Conservation (phyloP, 2,888 invertebrate species). For the Latrodectus hesperus region DNA sequence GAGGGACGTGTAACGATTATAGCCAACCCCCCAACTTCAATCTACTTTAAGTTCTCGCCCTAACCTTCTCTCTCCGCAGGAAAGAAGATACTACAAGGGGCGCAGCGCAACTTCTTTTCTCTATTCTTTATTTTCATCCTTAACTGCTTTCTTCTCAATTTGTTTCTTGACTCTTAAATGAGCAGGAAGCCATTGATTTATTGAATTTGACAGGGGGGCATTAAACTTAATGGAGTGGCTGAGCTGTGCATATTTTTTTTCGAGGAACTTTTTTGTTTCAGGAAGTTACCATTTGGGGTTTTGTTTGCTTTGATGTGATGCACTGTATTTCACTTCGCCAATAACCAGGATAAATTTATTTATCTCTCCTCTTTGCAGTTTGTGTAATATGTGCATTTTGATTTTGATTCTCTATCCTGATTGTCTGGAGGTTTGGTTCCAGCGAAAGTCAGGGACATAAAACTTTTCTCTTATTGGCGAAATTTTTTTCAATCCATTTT, state of each 20-base stretch:
- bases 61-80: background rate
- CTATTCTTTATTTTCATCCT: background rate
- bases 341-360: constrained; percentile 34
- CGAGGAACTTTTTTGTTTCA: too few species aligned
- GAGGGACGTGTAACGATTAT: constrained; percentile 66
- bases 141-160: constrained; percentile 44
- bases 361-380: constrained; percentile 3
- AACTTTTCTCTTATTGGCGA: too few species aligned
- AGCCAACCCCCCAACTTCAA: constrained; percentile 18
- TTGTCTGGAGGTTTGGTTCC: constrained; percentile 47
- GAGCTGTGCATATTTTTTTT: constrained; percentile 12
- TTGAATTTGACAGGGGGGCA: constrained; percentile 68
- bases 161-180: constrained; percentile 67
- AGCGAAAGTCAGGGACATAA: background rate
- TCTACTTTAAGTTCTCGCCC: constrained; percentile 31
- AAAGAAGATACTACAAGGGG: constrained; percentile 37
- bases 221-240: constrained; percentile 68
- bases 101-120: constrained; percentile 17
- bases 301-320: constrained; percentile 37
- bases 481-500: too few species aligned
- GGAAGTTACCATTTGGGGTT: background rate
- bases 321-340: constrained; percentile 3
- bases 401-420: constrained; percentile 21
- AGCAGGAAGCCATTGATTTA: constrained; percentile 64
- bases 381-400: constrained; percentile 45